Conservation (phyloP, 2,113 vertebrate genomes). For the Eidolon helvum region DNA sequence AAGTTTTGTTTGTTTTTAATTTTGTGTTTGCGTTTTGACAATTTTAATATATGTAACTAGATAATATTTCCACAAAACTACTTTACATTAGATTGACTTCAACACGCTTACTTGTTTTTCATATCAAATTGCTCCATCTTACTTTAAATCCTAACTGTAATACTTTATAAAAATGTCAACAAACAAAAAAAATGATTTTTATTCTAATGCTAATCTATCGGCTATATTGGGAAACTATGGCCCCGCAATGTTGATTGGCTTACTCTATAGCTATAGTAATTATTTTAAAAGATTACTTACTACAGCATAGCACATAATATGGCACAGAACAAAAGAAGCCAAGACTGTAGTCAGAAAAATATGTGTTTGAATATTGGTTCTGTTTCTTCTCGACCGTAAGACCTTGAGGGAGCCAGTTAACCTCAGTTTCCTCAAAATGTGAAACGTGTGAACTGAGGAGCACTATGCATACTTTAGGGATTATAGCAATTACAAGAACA, state of each 20-base stretch:
- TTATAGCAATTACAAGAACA: neutral
- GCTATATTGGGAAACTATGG: neutral
- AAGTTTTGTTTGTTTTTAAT: conserved; percentile 20
- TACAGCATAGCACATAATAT: no score
- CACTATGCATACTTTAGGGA: neutral
- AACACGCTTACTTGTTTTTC: neutral
- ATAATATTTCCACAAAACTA: neutral
- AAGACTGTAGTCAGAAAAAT: neutral
- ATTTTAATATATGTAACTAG: neutral
- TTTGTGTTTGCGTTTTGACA: neutral
- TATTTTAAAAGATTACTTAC: neutral
- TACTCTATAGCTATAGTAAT: neutral
- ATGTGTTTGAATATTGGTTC: neutral
- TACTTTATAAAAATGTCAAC: neutral
- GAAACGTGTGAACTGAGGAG: neutral
- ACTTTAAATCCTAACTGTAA: conserved; percentile 20
- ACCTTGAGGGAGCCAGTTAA: neutral
- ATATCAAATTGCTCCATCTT: neutral
- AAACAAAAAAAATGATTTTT: neutral
- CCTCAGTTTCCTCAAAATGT: neutral
- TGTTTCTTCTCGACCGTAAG: neutral
- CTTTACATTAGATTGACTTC: neutral
- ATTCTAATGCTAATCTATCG: neutral
- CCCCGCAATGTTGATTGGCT: neutral
- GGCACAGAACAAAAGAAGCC: neutral